Evolutionary conservation across 2,113 vertebrate genomes (phyloP), one percentile per base, ranked within the genome.

Genomic region (Piprites chloris): DNA sequence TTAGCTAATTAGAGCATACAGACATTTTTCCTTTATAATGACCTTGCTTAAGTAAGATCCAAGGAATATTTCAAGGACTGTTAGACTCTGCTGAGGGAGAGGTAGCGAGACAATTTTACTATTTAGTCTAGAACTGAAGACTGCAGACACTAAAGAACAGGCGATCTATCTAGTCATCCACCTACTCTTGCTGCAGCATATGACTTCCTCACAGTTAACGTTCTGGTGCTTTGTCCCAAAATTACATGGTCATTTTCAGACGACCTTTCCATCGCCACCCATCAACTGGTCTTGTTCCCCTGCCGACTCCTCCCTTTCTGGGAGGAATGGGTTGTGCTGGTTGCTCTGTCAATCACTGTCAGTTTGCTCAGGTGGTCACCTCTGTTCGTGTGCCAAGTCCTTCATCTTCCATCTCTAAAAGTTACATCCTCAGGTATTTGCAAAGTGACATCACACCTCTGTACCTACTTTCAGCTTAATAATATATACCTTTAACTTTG

Each of bases 301-400:
- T 49, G 3, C 15, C 0, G 0, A 50, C 42, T 62, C 23, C 9
- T 78, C 27, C 33, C 66, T 41, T 59, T 39, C 42, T 65, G 58
- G 8, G n/a, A 83, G 75, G 49, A 61, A 41, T 11, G 24, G 18
- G n/a, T 50, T 47, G 20, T 46, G 50, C 37, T 58, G 37, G 9
- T 53, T 50, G 26, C 27, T 44, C 39, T 53, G 22, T 28, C 73
- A 85, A 37, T 19, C 61, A 26, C 1, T 63, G 61, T 30, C 61
- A 41, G 0, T 55, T 32, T 89, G 37, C n/a, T 80, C 53, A 26
- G 37, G 28, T 41, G 37, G 2, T 1, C 44, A 56, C 19, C 12
- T 49, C 53, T 83, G 52, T 52, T 68, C 52, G 24, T 58, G 20
- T 44, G 73, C 41, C 32, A 76, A 28, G 35, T 55, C 50, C 37